Percentiles rank a stretch among this genome's conserved stretches.
phyloP scores from a whole-genome alignment of 2,888 invertebrate genomes.

The Argyra leucocephala region DNA sequence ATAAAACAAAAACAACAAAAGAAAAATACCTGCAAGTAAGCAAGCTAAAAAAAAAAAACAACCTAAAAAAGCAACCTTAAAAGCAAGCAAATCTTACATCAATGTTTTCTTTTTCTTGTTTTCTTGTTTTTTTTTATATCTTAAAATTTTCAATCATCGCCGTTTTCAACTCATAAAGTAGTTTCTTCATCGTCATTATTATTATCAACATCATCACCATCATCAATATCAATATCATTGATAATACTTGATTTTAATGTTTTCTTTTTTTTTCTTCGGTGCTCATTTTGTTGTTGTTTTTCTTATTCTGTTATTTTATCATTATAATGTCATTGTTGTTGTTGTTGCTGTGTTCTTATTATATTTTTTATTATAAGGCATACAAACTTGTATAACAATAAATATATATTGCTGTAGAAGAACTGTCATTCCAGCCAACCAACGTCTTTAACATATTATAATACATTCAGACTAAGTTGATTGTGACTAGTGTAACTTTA shows the following conservation, averaged over 20 bases:
- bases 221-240: neutral
- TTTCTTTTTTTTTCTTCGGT: neutral
- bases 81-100: neutral
- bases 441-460: too few relatives aligned
- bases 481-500: too few relatives aligned
- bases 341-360: neutral
- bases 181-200: neutral
- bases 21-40: neutral
- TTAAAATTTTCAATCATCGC: neutral
- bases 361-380: neutral
- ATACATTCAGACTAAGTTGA: too few relatives aligned
- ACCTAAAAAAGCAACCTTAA: too few relatives aligned
- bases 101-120: neutral
- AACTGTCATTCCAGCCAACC: too few relatives aligned
- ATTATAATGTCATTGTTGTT: neutral
- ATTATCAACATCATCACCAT: neutral
- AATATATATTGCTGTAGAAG: too few relatives aligned
- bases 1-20: neutral
- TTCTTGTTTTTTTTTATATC: neutral
- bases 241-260: neutral
- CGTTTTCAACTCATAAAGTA: neutral
- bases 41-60: neutral
- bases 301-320: neutral
- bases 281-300: too few relatives aligned
- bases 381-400: too few relatives aligned